phyloP scores from a whole-genome alignment of 2,888 invertebrate genomes.

The Hyles lineata region DNA sequence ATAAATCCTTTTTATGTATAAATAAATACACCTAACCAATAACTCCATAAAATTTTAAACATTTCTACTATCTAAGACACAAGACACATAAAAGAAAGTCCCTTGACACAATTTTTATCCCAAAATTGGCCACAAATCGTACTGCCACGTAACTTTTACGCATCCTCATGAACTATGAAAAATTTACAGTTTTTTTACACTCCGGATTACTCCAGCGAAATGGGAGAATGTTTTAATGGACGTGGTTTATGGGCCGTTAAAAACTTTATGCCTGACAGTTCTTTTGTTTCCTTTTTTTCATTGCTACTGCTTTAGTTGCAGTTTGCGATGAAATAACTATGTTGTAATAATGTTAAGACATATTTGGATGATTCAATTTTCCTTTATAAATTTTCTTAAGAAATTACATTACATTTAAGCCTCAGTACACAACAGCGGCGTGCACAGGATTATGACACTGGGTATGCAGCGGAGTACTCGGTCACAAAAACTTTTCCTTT shows the following conservation, averaged over 20 bases:
- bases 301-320: not conserved
- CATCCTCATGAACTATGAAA: not conserved
- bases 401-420: too few species aligned
- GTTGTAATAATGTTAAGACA: not conserved
- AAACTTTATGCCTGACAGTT: not conserved
- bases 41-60: too few species aligned
- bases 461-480: too few species aligned
- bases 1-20: too few species aligned
- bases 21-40: too few species aligned
- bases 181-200: conserved; percentile 18
- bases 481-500: too few species aligned
- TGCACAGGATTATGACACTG: too few species aligned
- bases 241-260: conserved; percentile 14
- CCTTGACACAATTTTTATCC: not conserved
- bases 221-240: conserved; percentile 5
- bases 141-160: not conserved
- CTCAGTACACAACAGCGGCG: too few species aligned
- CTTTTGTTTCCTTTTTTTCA: not conserved
- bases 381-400: too few species aligned
- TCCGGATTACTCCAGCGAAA: conserved; percentile 11
- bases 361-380: not conserved
- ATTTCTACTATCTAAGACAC: too few species aligned
- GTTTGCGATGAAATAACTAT: not conserved
- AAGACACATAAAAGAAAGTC: not conserved
- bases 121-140: not conserved